Conservation (phyloP, 2,113 vertebrate genomes). For the Bubo blakistoni region DNA sequence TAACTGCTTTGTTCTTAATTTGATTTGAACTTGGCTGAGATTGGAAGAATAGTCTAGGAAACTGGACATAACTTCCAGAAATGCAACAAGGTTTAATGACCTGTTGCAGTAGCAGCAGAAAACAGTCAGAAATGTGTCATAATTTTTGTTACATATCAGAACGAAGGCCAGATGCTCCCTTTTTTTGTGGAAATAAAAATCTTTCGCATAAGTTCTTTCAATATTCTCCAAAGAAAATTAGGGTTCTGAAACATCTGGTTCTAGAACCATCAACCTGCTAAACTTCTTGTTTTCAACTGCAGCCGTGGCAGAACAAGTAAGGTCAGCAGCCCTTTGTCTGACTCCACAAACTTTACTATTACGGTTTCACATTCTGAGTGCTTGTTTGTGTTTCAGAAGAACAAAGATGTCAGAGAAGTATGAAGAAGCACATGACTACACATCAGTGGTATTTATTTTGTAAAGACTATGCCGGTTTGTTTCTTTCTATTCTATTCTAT, state of each 20-base stretch:
- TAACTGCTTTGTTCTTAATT: background rate
- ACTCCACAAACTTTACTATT: background rate
- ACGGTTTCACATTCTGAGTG: background rate
- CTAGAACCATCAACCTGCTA: background rate
- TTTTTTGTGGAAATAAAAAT: background rate
- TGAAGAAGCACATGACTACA: background rate
- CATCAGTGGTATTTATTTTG: background rate
- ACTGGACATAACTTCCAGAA: background rate
- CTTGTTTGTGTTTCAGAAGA: background rate
- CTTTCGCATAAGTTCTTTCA: background rate
- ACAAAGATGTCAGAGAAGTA: background rate
- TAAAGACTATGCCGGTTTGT: background rate
- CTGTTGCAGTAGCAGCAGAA: background rate
- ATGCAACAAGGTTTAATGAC: background rate
- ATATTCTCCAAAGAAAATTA: background rate
- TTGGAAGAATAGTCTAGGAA: background rate
- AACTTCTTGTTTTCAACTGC: background rate
- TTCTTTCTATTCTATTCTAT: background rate
- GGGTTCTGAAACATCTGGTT: background rate
- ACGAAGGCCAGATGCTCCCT: background rate
- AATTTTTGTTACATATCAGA: background rate
- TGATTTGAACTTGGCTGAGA: background rate
- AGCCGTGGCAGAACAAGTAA: background rate
- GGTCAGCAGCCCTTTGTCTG: background rate
- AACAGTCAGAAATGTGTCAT: background rate